Evolutionary conservation across 2,113 vertebrate genomes (phyloP).

Genomic region (Platichthys flesus): DNA sequence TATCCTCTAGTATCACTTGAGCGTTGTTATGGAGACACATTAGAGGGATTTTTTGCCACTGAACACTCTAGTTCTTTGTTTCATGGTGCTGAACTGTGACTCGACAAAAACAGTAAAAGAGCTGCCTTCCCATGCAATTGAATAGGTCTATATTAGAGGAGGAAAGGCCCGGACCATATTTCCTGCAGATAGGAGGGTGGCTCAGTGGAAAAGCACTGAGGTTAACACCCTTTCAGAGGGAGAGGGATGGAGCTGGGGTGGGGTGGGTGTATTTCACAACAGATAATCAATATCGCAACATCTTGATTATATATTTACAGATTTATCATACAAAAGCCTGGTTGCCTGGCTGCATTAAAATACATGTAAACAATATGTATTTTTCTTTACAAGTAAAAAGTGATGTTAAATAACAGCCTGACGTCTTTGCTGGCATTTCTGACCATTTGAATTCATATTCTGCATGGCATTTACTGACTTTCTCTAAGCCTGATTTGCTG

Average conservation of each 20-base stretch:
- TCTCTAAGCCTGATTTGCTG: not conserved
- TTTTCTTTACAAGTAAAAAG: not conserved
- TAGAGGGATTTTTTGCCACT: slow-evolving; percentile 3
- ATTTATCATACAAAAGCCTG: no score
- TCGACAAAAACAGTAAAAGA: slow-evolving; percentile 24
- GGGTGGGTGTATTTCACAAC: not conserved
- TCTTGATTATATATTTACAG: no score
- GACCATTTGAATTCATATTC: not conserved
- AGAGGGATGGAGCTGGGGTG: not conserved
- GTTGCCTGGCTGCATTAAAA: no score
- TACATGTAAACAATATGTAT: not conserved
- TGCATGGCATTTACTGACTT: not conserved
- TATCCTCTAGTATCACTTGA: slow-evolving; percentile 2
- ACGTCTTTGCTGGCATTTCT: not conserved
- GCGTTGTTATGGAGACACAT: not conserved
- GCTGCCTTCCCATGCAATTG: slow-evolving; percentile 30
- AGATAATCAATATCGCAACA: not conserved
- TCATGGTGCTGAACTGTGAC: slow-evolving; percentile 40
- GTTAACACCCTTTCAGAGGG: slow-evolving; percentile 41
- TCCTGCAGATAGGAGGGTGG: slow-evolving; percentile 38
- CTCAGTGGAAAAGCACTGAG: slow-evolving; percentile 41
- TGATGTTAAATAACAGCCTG: not conserved
- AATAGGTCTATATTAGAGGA: slow-evolving; percentile 25
- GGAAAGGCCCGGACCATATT: slow-evolving; percentile 9
- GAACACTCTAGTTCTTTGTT: slow-evolving; percentile 31